These are phyloP conservation scores for Babyrousa celebensis DNA, from an alignment of 2,797 vertebrate species.

Conservation along the genomic window DNA sequence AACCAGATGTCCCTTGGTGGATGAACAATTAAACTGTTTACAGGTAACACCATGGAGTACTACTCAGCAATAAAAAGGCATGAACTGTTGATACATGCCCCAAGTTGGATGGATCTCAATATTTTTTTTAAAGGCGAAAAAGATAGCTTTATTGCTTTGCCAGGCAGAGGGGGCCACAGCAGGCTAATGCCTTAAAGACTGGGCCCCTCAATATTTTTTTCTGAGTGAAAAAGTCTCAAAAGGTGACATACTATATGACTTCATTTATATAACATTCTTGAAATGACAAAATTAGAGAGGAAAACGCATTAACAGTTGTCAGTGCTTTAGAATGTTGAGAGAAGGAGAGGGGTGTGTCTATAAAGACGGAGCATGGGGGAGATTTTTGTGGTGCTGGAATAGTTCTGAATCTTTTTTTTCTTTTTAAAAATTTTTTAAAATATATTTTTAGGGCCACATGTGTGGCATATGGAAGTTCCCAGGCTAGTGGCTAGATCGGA, in stretches of 20 bases:
- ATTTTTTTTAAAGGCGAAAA: neutral
- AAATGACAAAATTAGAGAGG: neutral
- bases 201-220: neutral
- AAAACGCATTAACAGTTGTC: neutral
- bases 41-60: neutral
- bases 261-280: neutral
- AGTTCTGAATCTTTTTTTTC: neutral
- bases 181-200: too few relatives aligned
- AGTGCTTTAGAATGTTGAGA: neutral
- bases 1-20: neutral
- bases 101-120: neutral
- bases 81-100: neutral
- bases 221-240: neutral
- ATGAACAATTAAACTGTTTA: neutral
- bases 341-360: neutral
- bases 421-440: neutral
- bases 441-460: too few relatives aligned
- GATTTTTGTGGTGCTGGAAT: neutral
- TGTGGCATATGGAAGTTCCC: too few relatives aligned
- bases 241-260: neutral
- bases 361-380: neutral
- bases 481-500: too few relatives aligned
- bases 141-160: too few relatives aligned
- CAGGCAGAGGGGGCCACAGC: too few relatives aligned
- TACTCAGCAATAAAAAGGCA: neutral